These are phyloP conservation scores for Heliconius hermathena DNA, from an alignment of 1,140 invertebrate species.

Conservation along the genomic window DNA sequence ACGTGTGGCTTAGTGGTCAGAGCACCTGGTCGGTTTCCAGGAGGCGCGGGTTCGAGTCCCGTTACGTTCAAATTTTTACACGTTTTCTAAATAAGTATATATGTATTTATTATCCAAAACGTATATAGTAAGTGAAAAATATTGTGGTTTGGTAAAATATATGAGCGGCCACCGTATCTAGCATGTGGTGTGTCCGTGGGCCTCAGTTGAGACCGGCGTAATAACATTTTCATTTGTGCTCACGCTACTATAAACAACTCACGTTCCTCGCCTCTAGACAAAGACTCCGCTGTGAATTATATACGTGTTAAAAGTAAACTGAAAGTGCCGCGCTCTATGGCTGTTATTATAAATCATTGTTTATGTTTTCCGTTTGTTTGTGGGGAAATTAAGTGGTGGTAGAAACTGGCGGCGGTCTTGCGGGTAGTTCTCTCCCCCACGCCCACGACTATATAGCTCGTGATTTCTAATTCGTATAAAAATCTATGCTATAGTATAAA, in stretches of 20 bases:
- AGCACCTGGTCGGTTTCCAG: no score
- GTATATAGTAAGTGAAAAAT: neutral
- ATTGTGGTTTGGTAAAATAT: slow-evolving; percentile 12
- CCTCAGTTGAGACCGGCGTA: slow-evolving; percentile 60
- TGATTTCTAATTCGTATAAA: slow-evolving; percentile 32
- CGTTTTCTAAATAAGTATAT: no score
- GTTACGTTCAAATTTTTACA: no score
- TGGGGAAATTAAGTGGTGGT: slow-evolving; percentile 75
- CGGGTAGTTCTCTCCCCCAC: slow-evolving; percentile 31
- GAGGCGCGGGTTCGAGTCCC: no score
- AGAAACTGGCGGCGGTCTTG: slow-evolving; percentile 66
- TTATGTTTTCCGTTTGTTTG: slow-evolving; percentile 80
- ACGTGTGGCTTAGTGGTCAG: no score
- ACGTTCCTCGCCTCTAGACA: slow-evolving; percentile 78
- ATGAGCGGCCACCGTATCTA: slow-evolving; percentile 22
- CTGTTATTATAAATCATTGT: slow-evolving; percentile 81
- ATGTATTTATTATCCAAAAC: neutral
- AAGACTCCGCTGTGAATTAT: slow-evolving; percentile 80
- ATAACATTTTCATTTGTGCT: slow-evolving; percentile 81
- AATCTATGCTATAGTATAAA: neutral
- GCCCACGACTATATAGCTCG: slow-evolving; percentile 33
- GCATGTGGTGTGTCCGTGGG: slow-evolving; percentile 35
- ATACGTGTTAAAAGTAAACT: slow-evolving; percentile 82
- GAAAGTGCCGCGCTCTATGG: slow-evolving; percentile 77
- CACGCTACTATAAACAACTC: slow-evolving; percentile 81